Percentiles rank a stretch among this genome's conserved stretches.
Evolutionary conservation across 2,113 vertebrate species (phyloP).

Genomic region (western clawed frog (Xenopus tropicalis)): UCB_Xtro_10.0 CM004445.2:34174001-34174500

Average conservation of each 20-base stretch:
- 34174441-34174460: too few species aligned
- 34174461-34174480: too few species aligned
- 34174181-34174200: background rate
- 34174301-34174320: background rate
- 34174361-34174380: too few species aligned
- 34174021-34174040: too few species aligned
- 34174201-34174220: background rate
- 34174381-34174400: too few species aligned
- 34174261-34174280: background rate
- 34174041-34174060: background rate
- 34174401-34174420: too few species aligned
- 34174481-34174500: too few species aligned
- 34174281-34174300: too few species aligned
- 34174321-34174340: too few species aligned
- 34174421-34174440: too few species aligned
- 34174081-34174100: background rate
- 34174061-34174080: background rate
- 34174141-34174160: background rate
- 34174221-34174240: background rate
- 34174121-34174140: background rate
- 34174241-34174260: background rate
- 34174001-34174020: too few species aligned
- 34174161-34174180: background rate
- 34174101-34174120: background rate
- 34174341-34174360: too few species aligned